Evolutionary conservation across 1,140 invertebrate species (phyloP).

Genomic region (Drosophila pruinosa): DNA sequence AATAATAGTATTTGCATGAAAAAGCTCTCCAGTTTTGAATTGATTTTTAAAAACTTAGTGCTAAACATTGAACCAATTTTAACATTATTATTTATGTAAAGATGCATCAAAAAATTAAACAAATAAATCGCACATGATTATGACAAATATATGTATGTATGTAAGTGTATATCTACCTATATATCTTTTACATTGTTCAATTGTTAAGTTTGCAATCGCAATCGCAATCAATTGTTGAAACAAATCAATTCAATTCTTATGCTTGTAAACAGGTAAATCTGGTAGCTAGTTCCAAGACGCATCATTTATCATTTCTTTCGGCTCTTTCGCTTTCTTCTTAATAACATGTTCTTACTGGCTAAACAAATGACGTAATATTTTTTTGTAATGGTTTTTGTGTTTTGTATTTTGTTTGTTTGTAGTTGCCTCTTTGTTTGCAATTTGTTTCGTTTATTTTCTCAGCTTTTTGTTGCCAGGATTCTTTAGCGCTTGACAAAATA

Average conservation of each 20-base stretch:
- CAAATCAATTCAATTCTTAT: constrained; percentile 55
- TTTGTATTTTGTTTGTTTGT: constrained; percentile 41
- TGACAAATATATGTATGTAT: constrained; percentile 36
- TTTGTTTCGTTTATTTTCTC: constrained; percentile 61
- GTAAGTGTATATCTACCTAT: constrained; percentile 1
- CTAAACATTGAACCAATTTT: constrained; percentile 74
- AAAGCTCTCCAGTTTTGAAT: constrained; percentile 39
- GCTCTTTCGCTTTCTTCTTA: constrained; percentile 24
- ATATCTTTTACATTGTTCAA: neutral
- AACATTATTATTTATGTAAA: constrained; percentile 48
- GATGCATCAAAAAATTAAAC: constrained; percentile 60
- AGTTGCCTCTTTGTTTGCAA: constrained; percentile 76
- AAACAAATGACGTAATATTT: constrained; percentile 54
- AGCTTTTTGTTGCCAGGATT: constrained; percentile 35
- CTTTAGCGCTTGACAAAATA: constrained; percentile 27
- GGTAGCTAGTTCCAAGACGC: constrained; percentile 66
- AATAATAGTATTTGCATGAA: constrained; percentile 17
- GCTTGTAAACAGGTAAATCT: constrained; percentile 76
- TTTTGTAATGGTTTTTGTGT: constrained; percentile 16
- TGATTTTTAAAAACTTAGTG: constrained; percentile 51
- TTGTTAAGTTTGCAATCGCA: constrained; percentile 8
- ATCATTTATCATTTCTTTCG: constrained; percentile 26
- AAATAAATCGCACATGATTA: constrained; percentile 75
- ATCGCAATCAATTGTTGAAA: constrained; percentile 24
- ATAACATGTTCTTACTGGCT: constrained; percentile 56